A percentile compares a stretch with the other conserved stretches of the same genome.
phyloP scores from a whole-genome alignment of 2,888 invertebrate species.

The Lottia gigantea region DNA sequence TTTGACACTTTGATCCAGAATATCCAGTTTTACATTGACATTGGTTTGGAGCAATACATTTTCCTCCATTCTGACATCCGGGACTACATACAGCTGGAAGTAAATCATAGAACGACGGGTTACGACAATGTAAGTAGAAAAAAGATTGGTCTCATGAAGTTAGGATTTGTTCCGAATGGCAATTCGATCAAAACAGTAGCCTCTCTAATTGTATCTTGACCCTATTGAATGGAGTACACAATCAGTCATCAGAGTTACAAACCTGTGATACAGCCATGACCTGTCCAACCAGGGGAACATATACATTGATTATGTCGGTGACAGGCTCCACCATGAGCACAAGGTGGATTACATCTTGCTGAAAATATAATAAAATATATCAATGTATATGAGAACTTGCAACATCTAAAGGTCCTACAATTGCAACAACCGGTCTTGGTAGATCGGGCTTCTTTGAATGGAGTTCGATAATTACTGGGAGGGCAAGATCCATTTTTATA shows the following conservation, averaged over 20 bases:
- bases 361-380: background rate
- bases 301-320: conserved; percentile 92
- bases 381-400: too few species aligned
- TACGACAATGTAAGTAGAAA: too few species aligned
- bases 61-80: conserved; percentile 42
- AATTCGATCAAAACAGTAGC: too few species aligned
- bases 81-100: conserved; percentile 34
- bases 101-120: background rate
- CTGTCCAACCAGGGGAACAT: conserved; percentile 91
- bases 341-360: conserved; percentile 65
- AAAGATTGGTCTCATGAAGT: too few species aligned
- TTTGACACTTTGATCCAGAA: conserved; percentile 29
- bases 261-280: conserved; percentile 64
- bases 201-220: too few species aligned
- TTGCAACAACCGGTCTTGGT: too few species aligned
- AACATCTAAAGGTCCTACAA: too few species aligned
- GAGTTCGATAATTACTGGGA: too few species aligned
- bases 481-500: too few species aligned
- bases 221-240: too few species aligned
- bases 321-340: conserved; percentile 92
- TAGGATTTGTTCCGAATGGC: too few species aligned
- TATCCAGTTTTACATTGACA: conserved; percentile 41
- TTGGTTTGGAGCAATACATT: conserved; percentile 36
- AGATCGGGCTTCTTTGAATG: too few species aligned
- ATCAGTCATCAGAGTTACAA: background rate